Conservation (phyloP, 1,140 invertebrate species). For the Drosophila navojoa region DNA sequence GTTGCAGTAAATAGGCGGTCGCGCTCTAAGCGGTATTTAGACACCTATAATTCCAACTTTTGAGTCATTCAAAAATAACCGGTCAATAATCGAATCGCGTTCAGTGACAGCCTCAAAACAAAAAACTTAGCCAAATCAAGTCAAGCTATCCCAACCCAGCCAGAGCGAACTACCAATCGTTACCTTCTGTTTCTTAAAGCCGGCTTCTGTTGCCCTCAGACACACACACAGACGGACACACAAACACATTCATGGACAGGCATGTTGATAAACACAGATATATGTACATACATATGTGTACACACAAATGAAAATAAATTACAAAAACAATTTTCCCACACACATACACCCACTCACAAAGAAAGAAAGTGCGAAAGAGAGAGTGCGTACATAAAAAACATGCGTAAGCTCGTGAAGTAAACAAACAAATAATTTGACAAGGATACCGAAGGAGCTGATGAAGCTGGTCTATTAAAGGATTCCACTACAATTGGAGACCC, state of each 20-base stretch:
- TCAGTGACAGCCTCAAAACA: not conserved
- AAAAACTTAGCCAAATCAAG: no score
- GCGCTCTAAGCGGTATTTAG: slow-evolving; percentile 16
- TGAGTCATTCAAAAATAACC: not conserved
- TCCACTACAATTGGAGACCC: no score
- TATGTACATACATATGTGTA: not conserved
- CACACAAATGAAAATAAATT: not conserved
- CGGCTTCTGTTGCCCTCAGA: slow-evolving; percentile 6
- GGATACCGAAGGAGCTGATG: not conserved
- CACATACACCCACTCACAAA: not conserved
- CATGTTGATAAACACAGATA: slow-evolving; percentile 9
- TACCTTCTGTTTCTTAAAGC: not conserved
- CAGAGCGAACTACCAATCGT: not conserved
- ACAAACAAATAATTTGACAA: slow-evolving; percentile 12
- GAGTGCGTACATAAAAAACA: not conserved
- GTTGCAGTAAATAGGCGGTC: not conserved
- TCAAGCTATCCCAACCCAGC: not conserved
- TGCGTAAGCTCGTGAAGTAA: not conserved
- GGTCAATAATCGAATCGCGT: slow-evolving; percentile 2
- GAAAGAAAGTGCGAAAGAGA: no score
- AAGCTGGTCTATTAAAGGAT: not conserved
- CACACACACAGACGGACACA: slow-evolving; percentile 4
- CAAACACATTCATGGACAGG: not conserved
- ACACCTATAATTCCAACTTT: not conserved
- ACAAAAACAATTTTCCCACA: not conserved